Evolutionary conservation across 2,797 vertebrate species (phyloP), one percentile per base, ranked within the genome.

Genomic region (Periophthalmus magnuspinnatus): DNA sequence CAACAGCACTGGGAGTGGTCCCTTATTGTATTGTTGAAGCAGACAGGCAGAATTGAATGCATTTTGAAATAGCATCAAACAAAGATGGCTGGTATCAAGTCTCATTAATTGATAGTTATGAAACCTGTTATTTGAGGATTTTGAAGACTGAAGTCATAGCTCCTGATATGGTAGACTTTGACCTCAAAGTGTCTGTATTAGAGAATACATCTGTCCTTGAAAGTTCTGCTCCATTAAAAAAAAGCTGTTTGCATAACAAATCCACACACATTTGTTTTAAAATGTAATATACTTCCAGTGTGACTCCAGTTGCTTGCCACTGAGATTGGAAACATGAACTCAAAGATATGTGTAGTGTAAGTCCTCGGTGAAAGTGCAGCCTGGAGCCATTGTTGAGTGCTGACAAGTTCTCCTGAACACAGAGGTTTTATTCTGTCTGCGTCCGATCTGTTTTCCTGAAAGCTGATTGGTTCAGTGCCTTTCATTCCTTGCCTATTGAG

Each of bases 401-500:
- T 61, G 59, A 61, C 59, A 61, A 65, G 48, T 65, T 48, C 41
- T 50, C 45, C 19, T 65, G 22, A 65, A 48, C 45, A 48, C 41
- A 52, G 32, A 48, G 59, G 32, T 61, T 61, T 34, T 38, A 61
- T 61, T 61, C 59, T 22, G 9, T 19, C 59, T 41, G 9, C 22
- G n/a, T 17, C 34, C 59, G 36, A 41, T 61, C 19, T 61, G 59
- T 61, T 61, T 61, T 61, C 59, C 59, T 61, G 41, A 64, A 47
- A 28, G 41, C 61, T 63, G 38, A 24, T 47, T 63, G 21, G 38
- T 28, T 60, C 34, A 14, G 34, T 9, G 33, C 33, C 8, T 19
- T 13, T 33, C 33, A 5, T 61, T 64, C 14, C 61, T 41, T 8
- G 2, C 17, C 22, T 16, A 21, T 38, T 10, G 2, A 22, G 11